Base-by-base conservation (phyloP, 2,888 invertebrate species). In the Pseudeuparius sepicola region DNA sequence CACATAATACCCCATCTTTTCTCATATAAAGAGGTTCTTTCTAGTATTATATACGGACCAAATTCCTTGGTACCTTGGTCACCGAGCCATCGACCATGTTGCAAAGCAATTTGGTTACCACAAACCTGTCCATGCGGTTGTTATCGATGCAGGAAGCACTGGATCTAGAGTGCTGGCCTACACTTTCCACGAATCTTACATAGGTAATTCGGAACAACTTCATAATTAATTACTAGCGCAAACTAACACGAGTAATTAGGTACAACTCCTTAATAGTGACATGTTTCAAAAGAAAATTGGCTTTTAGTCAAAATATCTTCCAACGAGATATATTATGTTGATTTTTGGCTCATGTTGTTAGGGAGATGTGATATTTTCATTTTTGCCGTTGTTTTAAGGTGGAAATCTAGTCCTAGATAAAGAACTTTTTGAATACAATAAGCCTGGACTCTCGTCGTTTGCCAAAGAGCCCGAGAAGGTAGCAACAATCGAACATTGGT, bases 91-190 rank as follows among this genome's bases (percentile, higher is more conserved):
- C 42, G 83, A 85, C 51, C 71, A 71, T n/a, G 56, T 85, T 39
- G 84, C 81, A 14, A 74, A 77, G 53, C 71, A 70, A 31, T 66
- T 87, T 36, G 85, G 83, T 27, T 73, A 85, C 52, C 71, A 75
- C 51, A 72, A 74, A 48, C 69, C 70, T 23, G 73, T 75, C 27
- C 79, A 90, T 65, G 89, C 87, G 0, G 83, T 90, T 14, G 79
- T 94, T 48, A 82, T 94, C 46, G 94, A 94, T 64, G 93, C 92
- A 3, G 93, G 94, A 2, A 92, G 90, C 37, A 93, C 93, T 1
- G 94, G 93, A 2, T 82, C 87, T 41, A 72, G 94, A 47, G 78
- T 87, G 13, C 63, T 86, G 41, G 85, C 84, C 4, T 88, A 84
- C 56, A 79, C 78, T 49, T 88, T 89, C 61, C 81, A 86, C 53